Evolutionary conservation across 2,888 invertebrate species (phyloP).

Genomic region (Drosophila birchii): DNA sequence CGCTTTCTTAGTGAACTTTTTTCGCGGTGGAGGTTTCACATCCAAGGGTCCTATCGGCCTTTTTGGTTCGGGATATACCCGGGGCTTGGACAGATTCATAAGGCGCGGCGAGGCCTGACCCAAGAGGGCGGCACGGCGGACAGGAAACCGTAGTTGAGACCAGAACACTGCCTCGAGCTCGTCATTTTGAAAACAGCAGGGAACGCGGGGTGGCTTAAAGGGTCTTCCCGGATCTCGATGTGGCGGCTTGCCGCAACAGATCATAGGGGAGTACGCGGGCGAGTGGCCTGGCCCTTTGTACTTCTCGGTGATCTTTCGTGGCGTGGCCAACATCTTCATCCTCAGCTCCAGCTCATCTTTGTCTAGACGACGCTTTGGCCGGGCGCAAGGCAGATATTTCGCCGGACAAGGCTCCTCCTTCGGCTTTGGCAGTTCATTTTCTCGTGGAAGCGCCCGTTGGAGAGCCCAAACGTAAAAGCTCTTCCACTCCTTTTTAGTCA

Average conservation of each 20-base stretch:
- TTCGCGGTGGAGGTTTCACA: conserved; percentile 23
- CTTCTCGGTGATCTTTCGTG: conserved; percentile 65
- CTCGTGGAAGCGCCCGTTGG: conserved; percentile 45
- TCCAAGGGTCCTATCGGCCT: conserved; percentile 33
- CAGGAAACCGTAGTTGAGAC: conserved; percentile 76
- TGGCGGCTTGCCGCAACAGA: conserved; percentile 58
- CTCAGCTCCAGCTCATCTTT: conserved; percentile 42
- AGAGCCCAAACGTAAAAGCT: conserved; percentile 53
- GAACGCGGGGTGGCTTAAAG: conserved; percentile 64
- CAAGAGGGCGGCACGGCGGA: conserved; percentile 63
- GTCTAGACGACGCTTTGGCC: conserved; percentile 2
- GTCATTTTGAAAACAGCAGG: conserved; percentile 69
- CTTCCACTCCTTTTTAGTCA: conserved; percentile 60
- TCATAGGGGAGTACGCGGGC: conserved; percentile 66
- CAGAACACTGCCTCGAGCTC: conserved; percentile 77
- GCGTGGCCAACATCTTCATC: conserved; percentile 56
- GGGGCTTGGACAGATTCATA: conserved; percentile 68
- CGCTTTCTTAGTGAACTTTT: conserved; percentile 21
- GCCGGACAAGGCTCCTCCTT: conserved; percentile 36
- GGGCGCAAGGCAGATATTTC: conserved; percentile 45
- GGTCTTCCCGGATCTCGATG: conserved; percentile 74
- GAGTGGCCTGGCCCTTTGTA: conserved; percentile 28
- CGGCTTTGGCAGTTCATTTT: conserved; percentile 21
- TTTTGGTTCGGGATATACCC: conserved; percentile 56
- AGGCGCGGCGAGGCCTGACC: conserved; percentile 67